These are phyloP conservation scores for Blera fallax DNA, from an alignment of 2,888 invertebrate species.

Conservation along the genomic window DNA sequence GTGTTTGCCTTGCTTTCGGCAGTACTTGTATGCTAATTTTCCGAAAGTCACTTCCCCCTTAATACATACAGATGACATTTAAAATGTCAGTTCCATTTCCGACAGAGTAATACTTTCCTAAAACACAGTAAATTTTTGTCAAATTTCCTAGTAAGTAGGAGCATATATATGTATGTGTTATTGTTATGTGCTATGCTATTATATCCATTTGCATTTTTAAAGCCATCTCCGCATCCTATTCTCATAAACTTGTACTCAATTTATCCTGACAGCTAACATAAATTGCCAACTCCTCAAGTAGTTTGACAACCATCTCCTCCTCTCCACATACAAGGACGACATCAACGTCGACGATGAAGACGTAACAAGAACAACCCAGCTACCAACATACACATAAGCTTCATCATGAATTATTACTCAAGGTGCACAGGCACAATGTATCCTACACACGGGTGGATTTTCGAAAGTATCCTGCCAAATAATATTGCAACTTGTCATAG, in stretches of 20 bases:
- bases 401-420: constrained; percentile 62
- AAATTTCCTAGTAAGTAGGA: neutral
- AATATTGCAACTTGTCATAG: constrained; percentile 67
- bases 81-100: constrained; percentile 35
- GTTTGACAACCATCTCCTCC: constrained; percentile 62
- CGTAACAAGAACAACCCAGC: constrained; percentile 30
- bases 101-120: constrained; percentile 3
- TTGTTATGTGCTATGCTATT: constrained; percentile 5
- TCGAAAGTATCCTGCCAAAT: constrained; percentile 64
- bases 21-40: constrained; percentile 33
- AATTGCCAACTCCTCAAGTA: constrained; percentile 65
- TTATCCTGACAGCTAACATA: constrained; percentile 67
- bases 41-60: neutral
- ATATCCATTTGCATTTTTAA: constrained; percentile 40
- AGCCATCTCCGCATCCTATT: neutral
- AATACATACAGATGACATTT: constrained; percentile 18
- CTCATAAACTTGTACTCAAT: constrained; percentile 53
- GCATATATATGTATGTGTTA: too few relatives aligned
- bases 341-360: constrained; percentile 2
- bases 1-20: constrained; percentile 27
- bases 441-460: constrained; percentile 21
- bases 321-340: neutral
- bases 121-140: constrained; percentile 48
- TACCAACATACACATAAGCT: constrained; percentile 56
- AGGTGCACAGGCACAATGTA: constrained; percentile 15